phyloP scores from a whole-genome alignment of 2,113 vertebrate genomes.

The Phyllopteryx taeniolatus region DNA sequence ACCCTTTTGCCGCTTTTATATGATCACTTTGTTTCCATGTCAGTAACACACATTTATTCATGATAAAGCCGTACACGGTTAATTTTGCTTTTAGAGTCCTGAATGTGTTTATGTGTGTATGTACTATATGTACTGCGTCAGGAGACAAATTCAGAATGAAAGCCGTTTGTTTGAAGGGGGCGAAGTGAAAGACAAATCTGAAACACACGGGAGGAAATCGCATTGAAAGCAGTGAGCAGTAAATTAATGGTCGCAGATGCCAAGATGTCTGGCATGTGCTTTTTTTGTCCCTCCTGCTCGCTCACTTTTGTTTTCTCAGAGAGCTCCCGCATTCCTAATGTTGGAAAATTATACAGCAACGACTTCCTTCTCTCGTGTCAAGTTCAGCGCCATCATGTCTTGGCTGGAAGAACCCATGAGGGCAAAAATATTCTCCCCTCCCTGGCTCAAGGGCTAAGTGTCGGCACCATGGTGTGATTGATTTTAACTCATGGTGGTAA shows the following conservation, averaged over 20 bases:
- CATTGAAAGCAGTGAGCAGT: slow-evolving; percentile 80
- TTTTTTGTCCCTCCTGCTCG: slow-evolving; percentile 38
- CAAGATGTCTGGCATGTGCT: slow-evolving; percentile 76
- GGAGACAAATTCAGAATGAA: neutral
- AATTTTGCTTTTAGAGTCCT: slow-evolving; percentile 63
- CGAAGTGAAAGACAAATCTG: slow-evolving; percentile 80
- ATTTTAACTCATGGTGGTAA: slow-evolving; percentile 38
- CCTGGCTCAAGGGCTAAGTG: slow-evolving; percentile 27
- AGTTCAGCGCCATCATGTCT: slow-evolving; percentile 18
- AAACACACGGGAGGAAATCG: slow-evolving; percentile 77
- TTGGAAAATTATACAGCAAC: slow-evolving; percentile 71
- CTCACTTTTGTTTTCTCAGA: slow-evolving; percentile 62
- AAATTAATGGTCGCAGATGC: slow-evolving; percentile 80
- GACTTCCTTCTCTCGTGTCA: slow-evolving; percentile 26
- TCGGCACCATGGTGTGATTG: slow-evolving; percentile 22
- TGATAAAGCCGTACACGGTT: slow-evolving; percentile 79
- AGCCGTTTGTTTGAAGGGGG: slow-evolving; percentile 71
- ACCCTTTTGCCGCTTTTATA: slow-evolving; percentile 14
- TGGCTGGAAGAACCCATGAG: neutral
- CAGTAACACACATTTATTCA: slow-evolving; percentile 67
- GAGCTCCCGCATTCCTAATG: slow-evolving; percentile 70
- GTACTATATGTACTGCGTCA: neutral
- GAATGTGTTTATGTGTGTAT: neutral
- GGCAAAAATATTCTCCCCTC: neutral
- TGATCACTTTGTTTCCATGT: slow-evolving; percentile 34